phyloP scores from a whole-genome alignment of 2,888 invertebrate genomes.

The Eugnorisma glareosa region DNA sequence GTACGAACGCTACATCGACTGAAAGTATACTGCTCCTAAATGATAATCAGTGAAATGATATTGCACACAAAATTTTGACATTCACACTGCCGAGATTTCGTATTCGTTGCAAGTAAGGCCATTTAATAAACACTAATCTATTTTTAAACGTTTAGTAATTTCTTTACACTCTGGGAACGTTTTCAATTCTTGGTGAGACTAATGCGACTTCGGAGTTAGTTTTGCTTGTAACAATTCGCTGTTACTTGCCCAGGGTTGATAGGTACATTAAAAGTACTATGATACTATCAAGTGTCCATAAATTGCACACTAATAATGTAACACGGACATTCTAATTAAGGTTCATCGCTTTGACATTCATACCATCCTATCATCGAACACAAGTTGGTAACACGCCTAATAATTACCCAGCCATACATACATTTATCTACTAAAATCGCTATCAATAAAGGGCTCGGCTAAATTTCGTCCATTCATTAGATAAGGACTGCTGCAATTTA shows the following conservation, averaged over 20 bases:
- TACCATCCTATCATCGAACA: conserved; percentile 88
- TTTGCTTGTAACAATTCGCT: conserved; percentile 86
- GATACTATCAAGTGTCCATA: conserved; percentile 81
- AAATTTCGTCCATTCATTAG: conserved; percentile 83
- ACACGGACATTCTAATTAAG: conserved; percentile 90
- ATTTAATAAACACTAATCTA: conserved; percentile 91
- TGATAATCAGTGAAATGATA: conserved; percentile 90
- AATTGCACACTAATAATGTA: conserved; percentile 90
- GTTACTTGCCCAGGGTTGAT: conserved; percentile 81
- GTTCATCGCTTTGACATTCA: conserved; percentile 91
- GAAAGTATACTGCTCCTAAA: conserved; percentile 84
- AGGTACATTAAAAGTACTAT: conserved; percentile 73
- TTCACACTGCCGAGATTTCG: conserved; percentile 90
- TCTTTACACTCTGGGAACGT: conserved; percentile 89
- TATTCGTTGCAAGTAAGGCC: conserved; percentile 91
- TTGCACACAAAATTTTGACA: conserved; percentile 90
- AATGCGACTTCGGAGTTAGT: conserved; percentile 85
- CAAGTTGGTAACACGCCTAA: conserved; percentile 86
- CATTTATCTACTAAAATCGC: conserved; percentile 85
- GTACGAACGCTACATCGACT: conserved; percentile 86
- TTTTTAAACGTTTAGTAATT: conserved; percentile 91
- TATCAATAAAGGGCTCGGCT: conserved; percentile 89
- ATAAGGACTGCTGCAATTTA: conserved; percentile 85
- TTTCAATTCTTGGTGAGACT: conserved; percentile 88
- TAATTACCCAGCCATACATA: conserved; percentile 83